Evolutionary conservation across 2,113 vertebrate genomes (phyloP).

Genomic region (Oreochromis spilurus): DNA sequence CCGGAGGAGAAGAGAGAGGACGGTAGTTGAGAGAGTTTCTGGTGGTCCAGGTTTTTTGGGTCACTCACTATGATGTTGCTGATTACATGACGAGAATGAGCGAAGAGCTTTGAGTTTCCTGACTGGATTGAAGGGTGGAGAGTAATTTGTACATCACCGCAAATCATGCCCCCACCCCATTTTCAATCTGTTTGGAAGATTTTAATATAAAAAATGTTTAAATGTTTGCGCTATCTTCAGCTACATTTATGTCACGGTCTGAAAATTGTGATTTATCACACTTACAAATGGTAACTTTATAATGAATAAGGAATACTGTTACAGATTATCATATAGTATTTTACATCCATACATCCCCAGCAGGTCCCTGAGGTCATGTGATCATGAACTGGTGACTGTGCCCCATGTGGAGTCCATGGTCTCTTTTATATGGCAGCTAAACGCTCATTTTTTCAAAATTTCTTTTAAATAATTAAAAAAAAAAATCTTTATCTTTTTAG

Average conservation of each 20-base stretch:
- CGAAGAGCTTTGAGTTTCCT: neutral
- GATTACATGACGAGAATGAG: slow-evolving; percentile 72
- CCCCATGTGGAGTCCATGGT: neutral
- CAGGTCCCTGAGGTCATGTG: neutral
- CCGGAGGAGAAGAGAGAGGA: slow-evolving; percentile 77
- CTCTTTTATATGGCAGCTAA: neutral
- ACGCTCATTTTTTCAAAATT: neutral
- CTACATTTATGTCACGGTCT: neutral
- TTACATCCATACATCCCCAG: neutral
- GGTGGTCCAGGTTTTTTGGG: slow-evolving; percentile 76
- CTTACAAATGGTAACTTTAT: neutral
- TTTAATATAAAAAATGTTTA: neutral
- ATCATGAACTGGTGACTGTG: neutral
- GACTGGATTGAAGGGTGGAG: neutral
- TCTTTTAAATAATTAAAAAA: neutral
- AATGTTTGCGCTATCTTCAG: neutral
- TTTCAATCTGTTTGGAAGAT: neutral
- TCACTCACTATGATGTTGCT: slow-evolving; percentile 82
- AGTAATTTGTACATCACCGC: neutral
- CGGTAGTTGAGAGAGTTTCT: slow-evolving; percentile 67
- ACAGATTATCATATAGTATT: neutral
- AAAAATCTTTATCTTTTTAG: neutral
- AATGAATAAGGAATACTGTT: neutral
- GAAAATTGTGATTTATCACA: neutral
- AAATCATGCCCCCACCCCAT: neutral